phyloP scores from a whole-genome alignment of 2,113 vertebrate genomes.

The Ploceus nigricollis region DNA sequence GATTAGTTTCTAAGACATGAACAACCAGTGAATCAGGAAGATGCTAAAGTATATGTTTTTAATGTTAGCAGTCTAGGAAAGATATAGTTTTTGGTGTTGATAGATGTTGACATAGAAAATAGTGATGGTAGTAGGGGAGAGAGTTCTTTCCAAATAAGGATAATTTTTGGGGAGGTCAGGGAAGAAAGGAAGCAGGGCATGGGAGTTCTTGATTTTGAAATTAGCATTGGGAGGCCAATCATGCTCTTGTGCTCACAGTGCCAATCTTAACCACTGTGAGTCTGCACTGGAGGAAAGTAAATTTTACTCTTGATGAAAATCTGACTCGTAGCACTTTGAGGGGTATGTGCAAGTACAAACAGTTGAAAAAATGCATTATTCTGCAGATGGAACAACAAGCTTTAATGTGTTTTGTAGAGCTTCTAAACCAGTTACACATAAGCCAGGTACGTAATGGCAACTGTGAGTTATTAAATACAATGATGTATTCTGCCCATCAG shows the following conservation, averaged over 20 bases:
- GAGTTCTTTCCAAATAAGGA: background rate
- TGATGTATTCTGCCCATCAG: background rate
- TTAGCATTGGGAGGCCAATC: background rate
- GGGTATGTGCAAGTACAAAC: background rate
- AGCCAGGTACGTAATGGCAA: background rate
- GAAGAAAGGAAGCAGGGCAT: rapidly evolving
- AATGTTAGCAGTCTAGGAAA: background rate
- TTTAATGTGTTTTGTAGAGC: background rate
- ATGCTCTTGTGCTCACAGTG: background rate
- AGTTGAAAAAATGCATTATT: background rate
- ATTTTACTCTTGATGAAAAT: background rate
- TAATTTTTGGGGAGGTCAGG: rapidly evolving
- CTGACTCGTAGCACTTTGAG: background rate
- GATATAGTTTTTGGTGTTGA: background rate
- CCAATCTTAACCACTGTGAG: background rate
- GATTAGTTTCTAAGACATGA: background rate
- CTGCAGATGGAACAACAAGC: background rate
- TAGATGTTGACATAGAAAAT: background rate
- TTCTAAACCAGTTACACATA: background rate
- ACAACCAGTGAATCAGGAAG: background rate
- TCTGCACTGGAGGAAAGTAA: background rate
- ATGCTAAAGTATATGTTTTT: background rate
- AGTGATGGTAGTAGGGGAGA: rapidly evolving
- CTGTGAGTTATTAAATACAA: background rate
- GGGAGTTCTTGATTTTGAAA: background rate